Percentiles rank a stretch among this genome's conserved stretches.
phyloP scores from a whole-genome alignment of 2,888 invertebrate species.

The Amblyjoppa fuscipennis region DNA sequence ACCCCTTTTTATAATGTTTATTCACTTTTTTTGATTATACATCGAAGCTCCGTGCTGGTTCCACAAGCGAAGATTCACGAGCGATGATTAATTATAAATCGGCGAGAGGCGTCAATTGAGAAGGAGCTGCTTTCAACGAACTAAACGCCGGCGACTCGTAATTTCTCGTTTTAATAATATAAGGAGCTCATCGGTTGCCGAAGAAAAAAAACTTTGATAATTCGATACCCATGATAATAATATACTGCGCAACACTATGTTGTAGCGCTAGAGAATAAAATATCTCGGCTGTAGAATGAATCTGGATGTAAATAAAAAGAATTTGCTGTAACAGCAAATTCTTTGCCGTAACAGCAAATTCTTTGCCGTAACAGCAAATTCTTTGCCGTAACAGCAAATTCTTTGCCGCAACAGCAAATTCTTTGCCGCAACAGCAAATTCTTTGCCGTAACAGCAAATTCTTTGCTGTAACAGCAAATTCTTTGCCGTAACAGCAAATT shows the following conservation, averaged over 20 bases:
- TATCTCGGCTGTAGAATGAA: too few relatives aligned
- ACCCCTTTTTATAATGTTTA: neutral
- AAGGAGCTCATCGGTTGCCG: neutral
- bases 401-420: too few relatives aligned
- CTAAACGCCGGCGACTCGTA: conserved; percentile 34
- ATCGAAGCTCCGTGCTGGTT: neutral
- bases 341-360: too few relatives aligned
- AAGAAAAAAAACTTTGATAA: neutral
- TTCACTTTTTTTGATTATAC: neutral
- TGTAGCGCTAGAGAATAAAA: neutral
- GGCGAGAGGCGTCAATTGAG: conserved; percentile 21
- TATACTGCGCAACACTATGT: neutral
- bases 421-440: too few relatives aligned
- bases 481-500: too few relatives aligned
- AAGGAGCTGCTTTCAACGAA: conserved; percentile 24
- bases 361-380: too few relatives aligned
- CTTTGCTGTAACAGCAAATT: too few relatives aligned
- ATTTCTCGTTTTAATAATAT: conserved; percentile 5
- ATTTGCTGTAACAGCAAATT: too few relatives aligned
- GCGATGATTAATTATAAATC: conserved; percentile 41
- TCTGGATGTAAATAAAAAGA: too few relatives aligned
- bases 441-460: too few relatives aligned
- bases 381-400: too few relatives aligned
- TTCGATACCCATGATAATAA: neutral
- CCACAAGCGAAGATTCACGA: conserved; percentile 27